These are phyloP conservation scores for Ceratitis capitata DNA, from an alignment of 1,140 invertebrate species.

Conservation along the genomic window DNA sequence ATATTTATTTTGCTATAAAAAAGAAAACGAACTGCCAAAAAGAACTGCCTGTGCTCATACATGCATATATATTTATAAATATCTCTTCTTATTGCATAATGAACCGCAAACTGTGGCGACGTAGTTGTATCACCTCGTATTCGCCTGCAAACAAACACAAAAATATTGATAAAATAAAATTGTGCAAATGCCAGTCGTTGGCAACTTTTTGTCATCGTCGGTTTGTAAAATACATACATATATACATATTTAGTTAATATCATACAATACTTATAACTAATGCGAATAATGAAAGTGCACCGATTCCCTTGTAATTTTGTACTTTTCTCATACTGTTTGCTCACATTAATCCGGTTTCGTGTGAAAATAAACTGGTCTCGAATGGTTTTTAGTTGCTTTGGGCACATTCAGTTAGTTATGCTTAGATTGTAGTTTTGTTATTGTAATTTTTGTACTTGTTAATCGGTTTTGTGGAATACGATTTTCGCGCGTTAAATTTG, in stretches of 20 bases:
- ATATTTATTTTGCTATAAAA: no score
- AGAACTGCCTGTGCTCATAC: no score
- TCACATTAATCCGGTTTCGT: conserved; percentile 41
- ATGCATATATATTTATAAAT: background rate
- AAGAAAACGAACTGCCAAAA: no score
- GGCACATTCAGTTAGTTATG: background rate
- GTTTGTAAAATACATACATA: background rate
- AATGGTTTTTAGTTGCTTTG: conserved; percentile 8
- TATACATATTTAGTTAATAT: background rate
- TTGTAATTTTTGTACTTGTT: background rate
- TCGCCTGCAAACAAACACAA: no score
- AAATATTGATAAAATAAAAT: background rate
- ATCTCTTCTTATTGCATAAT: no score
- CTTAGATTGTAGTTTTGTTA: background rate
- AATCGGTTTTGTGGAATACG: background rate
- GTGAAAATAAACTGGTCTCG: conserved; percentile 38
- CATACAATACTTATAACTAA: background rate
- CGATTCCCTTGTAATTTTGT: conserved; percentile 11
- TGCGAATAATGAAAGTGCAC: conserved; percentile 12
- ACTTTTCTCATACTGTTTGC: conserved; percentile 27
- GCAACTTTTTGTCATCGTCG: background rate
- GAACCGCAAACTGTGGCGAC: background rate
- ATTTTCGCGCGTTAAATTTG: background rate
- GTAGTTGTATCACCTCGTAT: no score
- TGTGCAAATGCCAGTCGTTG: background rate